Conservation (phyloP, 2,888 invertebrate species). For the Agrochola litura region DNA sequence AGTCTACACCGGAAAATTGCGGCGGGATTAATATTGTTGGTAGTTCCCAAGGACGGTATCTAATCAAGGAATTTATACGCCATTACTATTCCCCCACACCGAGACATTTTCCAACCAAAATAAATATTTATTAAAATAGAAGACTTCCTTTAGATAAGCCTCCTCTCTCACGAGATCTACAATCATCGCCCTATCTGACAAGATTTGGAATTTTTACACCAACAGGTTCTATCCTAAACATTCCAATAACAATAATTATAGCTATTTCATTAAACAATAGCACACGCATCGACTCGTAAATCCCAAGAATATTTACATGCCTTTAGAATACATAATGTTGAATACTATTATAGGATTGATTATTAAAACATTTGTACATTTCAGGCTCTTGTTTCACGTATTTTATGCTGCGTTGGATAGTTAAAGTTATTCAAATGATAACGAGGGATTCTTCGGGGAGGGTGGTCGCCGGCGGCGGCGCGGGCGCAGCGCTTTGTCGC, state of each 20-base stretch:
- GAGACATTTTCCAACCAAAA: constrained; percentile 82
- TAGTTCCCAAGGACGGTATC: constrained; percentile 88
- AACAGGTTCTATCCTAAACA: constrained; percentile 36
- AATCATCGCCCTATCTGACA: constrained; percentile 36
- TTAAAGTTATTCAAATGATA: constrained; percentile 74
- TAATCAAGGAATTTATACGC: constrained; percentile 86
- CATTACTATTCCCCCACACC: constrained; percentile 83
- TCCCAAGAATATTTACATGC: constrained; percentile 48
- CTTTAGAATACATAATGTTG: constrained; percentile 50
- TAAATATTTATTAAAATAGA: constrained; percentile 87
- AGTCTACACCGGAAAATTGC: constrained; percentile 75
- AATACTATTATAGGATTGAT: constrained; percentile 39
- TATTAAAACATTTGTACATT: constrained; percentile 49
- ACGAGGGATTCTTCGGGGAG: constrained; percentile 70
- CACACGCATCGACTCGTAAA: constrained; percentile 44
- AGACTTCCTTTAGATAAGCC: constrained; percentile 84
- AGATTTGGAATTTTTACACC: constrained; percentile 40
- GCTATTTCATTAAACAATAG: constrained; percentile 55
- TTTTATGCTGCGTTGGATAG: constrained; percentile 61
- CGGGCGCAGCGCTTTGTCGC: constrained; percentile 78
- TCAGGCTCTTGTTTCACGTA: constrained; percentile 52
- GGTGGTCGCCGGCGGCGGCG: constrained; percentile 79
- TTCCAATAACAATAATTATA: constrained; percentile 46
- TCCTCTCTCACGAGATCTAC: constrained; percentile 77
- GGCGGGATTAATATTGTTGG: constrained; percentile 79